Conservation (phyloP, 2,797 vertebrate genomes). For the Falco concolor region DNA sequence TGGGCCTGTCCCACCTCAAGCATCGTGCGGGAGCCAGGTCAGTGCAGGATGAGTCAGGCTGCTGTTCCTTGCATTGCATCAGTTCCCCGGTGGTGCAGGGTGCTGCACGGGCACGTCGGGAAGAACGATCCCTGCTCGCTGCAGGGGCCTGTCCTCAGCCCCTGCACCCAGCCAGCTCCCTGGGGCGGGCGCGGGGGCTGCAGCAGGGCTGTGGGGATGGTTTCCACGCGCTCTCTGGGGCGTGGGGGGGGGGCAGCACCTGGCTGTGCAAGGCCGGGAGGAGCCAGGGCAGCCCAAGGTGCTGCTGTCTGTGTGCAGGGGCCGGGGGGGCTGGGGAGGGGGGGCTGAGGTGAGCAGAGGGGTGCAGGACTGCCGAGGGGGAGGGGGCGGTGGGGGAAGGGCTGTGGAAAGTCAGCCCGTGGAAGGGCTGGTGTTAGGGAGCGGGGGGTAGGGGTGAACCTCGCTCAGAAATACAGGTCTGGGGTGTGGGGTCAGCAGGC, state of each 20-base stretch:
- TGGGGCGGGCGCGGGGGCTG: accelerated
- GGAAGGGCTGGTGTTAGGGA: neutral
- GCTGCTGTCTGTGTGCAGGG: neutral
- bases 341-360: neutral
- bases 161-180: neutral
- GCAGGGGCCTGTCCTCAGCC: neutral
- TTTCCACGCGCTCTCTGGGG: neutral
- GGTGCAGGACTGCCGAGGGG: neutral
- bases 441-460: neutral
- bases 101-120: neutral
- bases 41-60: conserved; percentile 24
- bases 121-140: accelerated
- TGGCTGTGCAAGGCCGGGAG: neutral
- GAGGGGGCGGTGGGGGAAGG: neutral
- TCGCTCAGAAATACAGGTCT: accelerated
- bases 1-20: neutral
- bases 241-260: too few relatives aligned
- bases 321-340: neutral
- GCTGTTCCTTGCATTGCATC: neutral
- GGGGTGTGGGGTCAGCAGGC: neutral
- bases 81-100: neutral
- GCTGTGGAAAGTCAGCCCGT: neutral
- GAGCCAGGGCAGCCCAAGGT: neutral
- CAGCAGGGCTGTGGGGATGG: neutral
- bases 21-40: neutral